A percentile compares a stretch with the other conserved stretches of the same genome.
These are phyloP conservation scores for Neoarius graeffei DNA, from an alignment of 2,113 vertebrate genomes.

Conservation along the genomic window DNA sequence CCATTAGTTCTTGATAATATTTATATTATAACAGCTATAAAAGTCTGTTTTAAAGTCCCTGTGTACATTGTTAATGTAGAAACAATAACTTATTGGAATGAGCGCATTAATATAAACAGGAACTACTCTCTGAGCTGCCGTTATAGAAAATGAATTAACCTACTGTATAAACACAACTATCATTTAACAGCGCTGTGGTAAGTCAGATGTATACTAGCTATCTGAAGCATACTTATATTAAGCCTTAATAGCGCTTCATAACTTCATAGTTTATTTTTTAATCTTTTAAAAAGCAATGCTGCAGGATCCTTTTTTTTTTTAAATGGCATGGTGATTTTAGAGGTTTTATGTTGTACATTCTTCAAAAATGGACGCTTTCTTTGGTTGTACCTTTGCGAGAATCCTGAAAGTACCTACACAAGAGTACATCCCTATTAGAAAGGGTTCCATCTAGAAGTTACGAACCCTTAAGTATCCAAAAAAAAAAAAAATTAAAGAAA, in stretches of 20 bases:
- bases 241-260: too few relatives aligned
- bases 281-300: background rate
- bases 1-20: background rate
- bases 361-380: background rate
- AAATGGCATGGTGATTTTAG: background rate
- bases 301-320: background rate
- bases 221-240: background rate
- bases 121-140: background rate
- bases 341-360: background rate
- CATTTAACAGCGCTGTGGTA: background rate
- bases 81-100: background rate
- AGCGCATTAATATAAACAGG: background rate
- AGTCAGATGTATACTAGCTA: background rate
- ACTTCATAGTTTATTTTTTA: background rate
- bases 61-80: background rate
- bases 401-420: background rate
- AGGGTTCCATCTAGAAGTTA: background rate
- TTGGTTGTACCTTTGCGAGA: background rate
- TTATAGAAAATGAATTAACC: background rate
- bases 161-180: background rate
- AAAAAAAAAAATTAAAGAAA: background rate
- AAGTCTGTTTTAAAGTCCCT: too few relatives aligned
- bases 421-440: background rate
- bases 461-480: background rate
- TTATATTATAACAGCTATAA: background rate